Evolutionary conservation across 2,888 invertebrate genomes (phyloP), one percentile per base, ranked within the genome.

Genomic region (Drosophila monieri): DNA sequence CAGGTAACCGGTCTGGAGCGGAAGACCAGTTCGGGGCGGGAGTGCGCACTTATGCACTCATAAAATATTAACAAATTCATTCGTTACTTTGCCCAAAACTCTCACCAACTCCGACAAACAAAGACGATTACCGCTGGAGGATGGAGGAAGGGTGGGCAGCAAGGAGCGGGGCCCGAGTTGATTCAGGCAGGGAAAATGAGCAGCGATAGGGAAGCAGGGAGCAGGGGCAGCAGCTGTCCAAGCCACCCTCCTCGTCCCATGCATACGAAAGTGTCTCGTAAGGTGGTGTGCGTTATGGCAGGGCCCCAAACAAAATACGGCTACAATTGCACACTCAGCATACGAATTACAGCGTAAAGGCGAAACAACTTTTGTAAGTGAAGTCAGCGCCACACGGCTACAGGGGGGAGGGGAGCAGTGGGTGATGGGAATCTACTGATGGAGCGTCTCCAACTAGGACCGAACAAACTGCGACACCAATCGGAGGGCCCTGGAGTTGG

Each of bases 61-160:
- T 89, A 89, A 89, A 89, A 89, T 89, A 90, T 89, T 89, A 88
- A 89, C 88, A 89, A 89, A 89, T 89, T 89, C 89, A 90, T 89
- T 89, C 89, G 85, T 88, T 86, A 87, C 88, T 81, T 89, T 83
- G 70, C 77, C 78, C 74, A 70, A 86, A 85, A 78, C 81, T 77
- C 85, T 84, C 72, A 73, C 74, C 76, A 81, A 79, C 79, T 74
- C 71, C 59, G 43, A 73, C 78, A 78, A 80, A 84, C 86, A 84
- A 84, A 86, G 85, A 85, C 86, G 84, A 84, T 84, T 84, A 84
- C 84, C 73, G 58, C 74, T 44, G 25, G 30, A 37, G 10, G n/a
- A n/a, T 15, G 21, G 12, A 46, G 14, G 32, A 25, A 35, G 46
- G 43, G 35, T 15, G 6, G 43, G 15, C 9, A 23, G 15, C 10